Conservation (phyloP, 35 echinoderm and acorn worm genomes). For the Ptychodera flava region DNA sequence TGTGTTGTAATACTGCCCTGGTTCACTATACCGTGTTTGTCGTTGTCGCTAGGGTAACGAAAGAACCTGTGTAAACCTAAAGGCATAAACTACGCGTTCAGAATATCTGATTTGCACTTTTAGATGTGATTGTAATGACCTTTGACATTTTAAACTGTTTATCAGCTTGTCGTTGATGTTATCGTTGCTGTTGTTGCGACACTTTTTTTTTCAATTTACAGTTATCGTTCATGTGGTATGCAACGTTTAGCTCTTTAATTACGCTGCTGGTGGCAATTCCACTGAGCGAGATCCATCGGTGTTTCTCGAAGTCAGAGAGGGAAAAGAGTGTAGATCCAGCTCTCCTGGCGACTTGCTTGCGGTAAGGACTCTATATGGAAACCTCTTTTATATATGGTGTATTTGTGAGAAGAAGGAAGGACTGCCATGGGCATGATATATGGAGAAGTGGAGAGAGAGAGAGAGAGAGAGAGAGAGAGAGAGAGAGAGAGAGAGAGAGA, state of each 20-base stretch:
- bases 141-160: too few relatives aligned
- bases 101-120: background rate
- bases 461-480: too few relatives aligned
- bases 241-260: conserved; percentile 21
- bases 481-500: too few relatives aligned
- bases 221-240: conserved; percentile 61
- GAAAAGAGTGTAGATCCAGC: conserved; percentile 24
- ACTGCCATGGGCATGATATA: background rate
- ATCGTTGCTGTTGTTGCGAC: too few relatives aligned
- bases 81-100: background rate
- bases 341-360: background rate
- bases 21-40: too few relatives aligned
- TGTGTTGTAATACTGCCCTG: background rate
- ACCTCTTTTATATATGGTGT: background rate
- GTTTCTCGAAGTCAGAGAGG: conserved; percentile 4
- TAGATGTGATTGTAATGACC: too few relatives aligned
- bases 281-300: conserved; percentile 28
- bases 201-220: too few relatives aligned
- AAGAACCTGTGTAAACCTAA: too few relatives aligned
- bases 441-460: background rate
- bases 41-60: too few relatives aligned
- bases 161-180: too few relatives aligned
- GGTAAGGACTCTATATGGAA: background rate
- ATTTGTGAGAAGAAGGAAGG: background rate
- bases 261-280: conserved; percentile 28